phyloP scores from a whole-genome alignment of 1,140 invertebrate genomes.

The Globodera rostochiensis region DNA sequence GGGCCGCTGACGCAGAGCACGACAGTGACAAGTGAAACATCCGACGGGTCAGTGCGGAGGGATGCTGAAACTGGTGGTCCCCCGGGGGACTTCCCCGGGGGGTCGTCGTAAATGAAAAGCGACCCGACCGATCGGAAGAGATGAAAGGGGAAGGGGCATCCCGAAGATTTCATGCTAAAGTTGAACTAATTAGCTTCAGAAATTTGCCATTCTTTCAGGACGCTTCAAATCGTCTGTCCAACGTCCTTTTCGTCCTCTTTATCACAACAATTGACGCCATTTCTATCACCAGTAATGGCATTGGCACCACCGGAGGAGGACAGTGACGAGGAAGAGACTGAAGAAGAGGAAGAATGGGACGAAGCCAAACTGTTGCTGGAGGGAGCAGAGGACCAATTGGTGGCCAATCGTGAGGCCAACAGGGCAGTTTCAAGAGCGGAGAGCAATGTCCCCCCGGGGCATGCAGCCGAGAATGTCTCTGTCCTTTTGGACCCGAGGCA shows the following conservation, averaged over 20 bases:
- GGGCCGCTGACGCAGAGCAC: constrained; percentile 7
- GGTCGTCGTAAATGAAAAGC: no score
- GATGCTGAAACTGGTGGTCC: neutral
- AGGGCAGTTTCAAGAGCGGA: neutral
- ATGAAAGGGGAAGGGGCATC: no score
- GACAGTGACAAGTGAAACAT: neutral
- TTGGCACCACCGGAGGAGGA: neutral
- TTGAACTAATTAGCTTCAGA: no score
- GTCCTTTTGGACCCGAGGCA: neutral
- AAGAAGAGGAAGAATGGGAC: neutral
- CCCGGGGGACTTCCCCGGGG: no score
- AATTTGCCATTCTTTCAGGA: neutral
- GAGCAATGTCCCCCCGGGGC: neutral
- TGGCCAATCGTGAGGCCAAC: neutral
- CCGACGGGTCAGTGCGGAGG: neutral
- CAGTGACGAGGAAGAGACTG: neutral
- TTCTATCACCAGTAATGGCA: neutral
- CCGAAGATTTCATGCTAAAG: no score
- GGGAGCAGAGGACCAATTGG: neutral
- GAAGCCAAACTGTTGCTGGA: neutral
- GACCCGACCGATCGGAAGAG: no score
- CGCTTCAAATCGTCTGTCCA: neutral
- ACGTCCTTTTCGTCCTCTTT: constrained; percentile 5
- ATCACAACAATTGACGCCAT: neutral
- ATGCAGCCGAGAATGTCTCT: neutral